These are phyloP conservation scores for Crypturellus undulatus DNA, from an alignment of 2,113 vertebrate genomes.

Conservation along the genomic window DNA sequence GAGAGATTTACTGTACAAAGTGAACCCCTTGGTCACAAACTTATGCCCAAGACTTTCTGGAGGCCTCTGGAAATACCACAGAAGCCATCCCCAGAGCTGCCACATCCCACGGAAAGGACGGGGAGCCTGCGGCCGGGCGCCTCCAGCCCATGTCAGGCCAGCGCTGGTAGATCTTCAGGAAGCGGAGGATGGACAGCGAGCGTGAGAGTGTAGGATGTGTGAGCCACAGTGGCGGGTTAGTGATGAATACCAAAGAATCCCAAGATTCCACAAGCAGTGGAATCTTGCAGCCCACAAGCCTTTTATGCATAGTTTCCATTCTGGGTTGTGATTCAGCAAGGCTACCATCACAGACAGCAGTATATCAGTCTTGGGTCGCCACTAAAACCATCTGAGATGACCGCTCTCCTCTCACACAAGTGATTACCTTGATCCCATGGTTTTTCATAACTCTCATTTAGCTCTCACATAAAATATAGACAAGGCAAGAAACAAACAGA, in stretches of 20 bases:
- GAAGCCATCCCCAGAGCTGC: not conserved
- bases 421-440: not conserved
- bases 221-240: constrained; percentile 35
- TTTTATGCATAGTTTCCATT: too few relatives aligned
- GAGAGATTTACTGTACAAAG: not conserved
- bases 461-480: not conserved
- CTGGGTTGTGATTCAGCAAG: constrained; percentile 60
- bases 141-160: not conserved
- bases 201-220: not conserved
- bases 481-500: constrained; percentile 18
- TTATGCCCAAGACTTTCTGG: not conserved
- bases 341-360: constrained; percentile 7
- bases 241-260: constrained; percentile 67
- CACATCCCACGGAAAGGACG: not conserved
- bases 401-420: not conserved
- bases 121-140: not conserved
- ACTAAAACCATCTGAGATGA: constrained; percentile 42
- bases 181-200: not conserved
- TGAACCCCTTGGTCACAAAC: not conserved
- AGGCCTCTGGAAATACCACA: not conserved
- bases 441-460: constrained; percentile 19
- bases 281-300: constrained; percentile 69
- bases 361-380: not conserved
- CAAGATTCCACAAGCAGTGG: too few relatives aligned
- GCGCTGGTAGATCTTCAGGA: not conserved